Conservation (phyloP, 2,888 invertebrate genomes). For the Pandemis cinnamomeana region DNA sequence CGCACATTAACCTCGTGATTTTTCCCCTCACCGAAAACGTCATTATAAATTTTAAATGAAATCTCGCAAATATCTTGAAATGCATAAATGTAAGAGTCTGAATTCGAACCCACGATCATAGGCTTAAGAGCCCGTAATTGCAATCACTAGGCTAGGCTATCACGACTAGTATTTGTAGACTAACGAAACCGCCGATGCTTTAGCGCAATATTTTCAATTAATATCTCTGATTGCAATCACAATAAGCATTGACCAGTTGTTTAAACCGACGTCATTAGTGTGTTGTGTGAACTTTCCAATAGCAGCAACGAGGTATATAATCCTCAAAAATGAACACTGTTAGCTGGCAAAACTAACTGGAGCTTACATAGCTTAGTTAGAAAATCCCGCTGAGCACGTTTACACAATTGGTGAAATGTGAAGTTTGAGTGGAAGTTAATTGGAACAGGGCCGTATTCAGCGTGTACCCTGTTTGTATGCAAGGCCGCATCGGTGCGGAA, state of each 20-base stretch:
- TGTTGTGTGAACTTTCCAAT: neutral
- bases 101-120: too few relatives aligned
- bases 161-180: too few relatives aligned
- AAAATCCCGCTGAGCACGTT: constrained; percentile 54
- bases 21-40: too few relatives aligned
- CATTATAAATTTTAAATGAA: too few relatives aligned
- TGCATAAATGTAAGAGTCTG: too few relatives aligned
- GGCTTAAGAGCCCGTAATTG: too few relatives aligned
- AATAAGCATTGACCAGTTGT: neutral
- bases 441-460: constrained; percentile 56
- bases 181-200: too few relatives aligned
- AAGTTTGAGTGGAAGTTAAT: constrained; percentile 58
- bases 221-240: neutral
- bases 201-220: neutral
- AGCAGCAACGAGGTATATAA: neutral
- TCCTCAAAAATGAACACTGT: neutral
- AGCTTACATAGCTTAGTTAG: constrained; percentile 50
- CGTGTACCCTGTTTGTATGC: constrained; percentile 62
- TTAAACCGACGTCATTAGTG: neutral
- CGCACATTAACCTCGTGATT: too few relatives aligned
- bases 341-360: neutral
- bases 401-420: constrained; percentile 56
- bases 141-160: too few relatives aligned
- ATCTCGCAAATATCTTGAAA: too few relatives aligned
- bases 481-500: constrained; percentile 56